Conservation (phyloP, 2,113 vertebrate species). For the Hydropotes inermis region DNA sequence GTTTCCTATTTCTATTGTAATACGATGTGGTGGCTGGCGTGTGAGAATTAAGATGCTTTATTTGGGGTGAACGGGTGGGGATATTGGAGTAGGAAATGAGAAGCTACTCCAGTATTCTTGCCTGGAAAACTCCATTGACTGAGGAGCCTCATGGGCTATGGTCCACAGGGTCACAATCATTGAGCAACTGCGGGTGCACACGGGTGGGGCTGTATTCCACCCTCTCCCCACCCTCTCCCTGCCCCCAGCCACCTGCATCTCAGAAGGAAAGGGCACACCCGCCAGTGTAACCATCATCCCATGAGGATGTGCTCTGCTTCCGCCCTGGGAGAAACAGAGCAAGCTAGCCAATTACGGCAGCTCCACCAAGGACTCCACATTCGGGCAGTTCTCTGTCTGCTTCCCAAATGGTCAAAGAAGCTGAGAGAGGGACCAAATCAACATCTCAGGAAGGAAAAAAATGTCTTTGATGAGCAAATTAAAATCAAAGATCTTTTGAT, state of each 20-base stretch:
- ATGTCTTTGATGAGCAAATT: not conserved
- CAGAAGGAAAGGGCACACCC: not conserved
- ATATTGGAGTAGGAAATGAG: not conserved
- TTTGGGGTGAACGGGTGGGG: not conserved
- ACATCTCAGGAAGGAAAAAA: not conserved
- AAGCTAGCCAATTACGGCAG: not conserved
- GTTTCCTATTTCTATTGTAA: not conserved
- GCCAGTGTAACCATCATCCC: not conserved
- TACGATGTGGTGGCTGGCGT: not conserved
- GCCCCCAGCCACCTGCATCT: not conserved
- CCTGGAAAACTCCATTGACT: not conserved
- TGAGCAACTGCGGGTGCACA: fast-evolving
- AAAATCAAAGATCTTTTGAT: not conserved
- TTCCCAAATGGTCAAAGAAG: not conserved
- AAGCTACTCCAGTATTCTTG: not conserved
- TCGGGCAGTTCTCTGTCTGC: not conserved
- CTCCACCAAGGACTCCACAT: not conserved
- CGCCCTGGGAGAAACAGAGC: not conserved
- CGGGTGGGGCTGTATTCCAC: not conserved
- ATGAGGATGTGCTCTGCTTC: not conserved
- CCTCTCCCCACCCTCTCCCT: fast-evolving
- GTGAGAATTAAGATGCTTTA: not conserved
- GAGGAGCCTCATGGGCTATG: not conserved
- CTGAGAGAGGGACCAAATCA: not conserved
- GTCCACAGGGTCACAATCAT: not conserved